Percentiles rank a stretch among this genome's conserved stretches.
Evolutionary conservation across 2,888 invertebrate genomes (phyloP).

Genomic region (Gymnosoma rotundatum): DNA sequence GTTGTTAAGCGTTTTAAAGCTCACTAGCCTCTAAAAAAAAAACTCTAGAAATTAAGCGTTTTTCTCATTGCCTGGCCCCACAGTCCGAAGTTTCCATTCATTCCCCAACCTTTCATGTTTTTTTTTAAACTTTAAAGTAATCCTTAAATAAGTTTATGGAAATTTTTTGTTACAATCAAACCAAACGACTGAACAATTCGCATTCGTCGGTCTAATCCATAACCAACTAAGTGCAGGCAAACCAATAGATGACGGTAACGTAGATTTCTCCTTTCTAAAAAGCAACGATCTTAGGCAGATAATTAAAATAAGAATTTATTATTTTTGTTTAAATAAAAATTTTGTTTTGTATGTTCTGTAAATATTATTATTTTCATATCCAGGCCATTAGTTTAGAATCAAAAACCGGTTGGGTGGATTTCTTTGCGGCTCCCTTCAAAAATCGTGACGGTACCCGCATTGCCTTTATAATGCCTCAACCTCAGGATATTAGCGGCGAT

Average conservation of each 20-base stretch:
- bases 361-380: neutral
- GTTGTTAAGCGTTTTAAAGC: neutral
- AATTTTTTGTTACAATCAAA: neutral
- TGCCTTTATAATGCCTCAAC: slow-evolving; percentile 88
- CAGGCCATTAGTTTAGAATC: slow-evolving; percentile 77
- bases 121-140: neutral
- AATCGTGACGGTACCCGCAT: slow-evolving; percentile 87
- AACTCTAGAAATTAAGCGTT: neutral
- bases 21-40: neutral
- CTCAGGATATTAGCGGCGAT: slow-evolving; percentile 82
- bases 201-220: slow-evolving; percentile 58
- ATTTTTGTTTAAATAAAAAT: neutral
- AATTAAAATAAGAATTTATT: slow-evolving; percentile 4
- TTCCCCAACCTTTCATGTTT: neutral
- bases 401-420: slow-evolving; percentile 89
- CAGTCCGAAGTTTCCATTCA: slow-evolving; percentile 10
- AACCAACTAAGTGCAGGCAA: slow-evolving; percentile 29
- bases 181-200: slow-evolving; percentile 50
- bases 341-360: neutral
- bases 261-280: slow-evolving; percentile 9
- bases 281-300: neutral
- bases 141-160: neutral
- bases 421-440: slow-evolving; percentile 88
- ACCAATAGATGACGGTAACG: slow-evolving; percentile 20
- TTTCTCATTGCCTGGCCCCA: neutral